Evolutionary conservation across 2,797 vertebrate genomes (phyloP).

Genomic region (Sebastes taczanowskii): DNA sequence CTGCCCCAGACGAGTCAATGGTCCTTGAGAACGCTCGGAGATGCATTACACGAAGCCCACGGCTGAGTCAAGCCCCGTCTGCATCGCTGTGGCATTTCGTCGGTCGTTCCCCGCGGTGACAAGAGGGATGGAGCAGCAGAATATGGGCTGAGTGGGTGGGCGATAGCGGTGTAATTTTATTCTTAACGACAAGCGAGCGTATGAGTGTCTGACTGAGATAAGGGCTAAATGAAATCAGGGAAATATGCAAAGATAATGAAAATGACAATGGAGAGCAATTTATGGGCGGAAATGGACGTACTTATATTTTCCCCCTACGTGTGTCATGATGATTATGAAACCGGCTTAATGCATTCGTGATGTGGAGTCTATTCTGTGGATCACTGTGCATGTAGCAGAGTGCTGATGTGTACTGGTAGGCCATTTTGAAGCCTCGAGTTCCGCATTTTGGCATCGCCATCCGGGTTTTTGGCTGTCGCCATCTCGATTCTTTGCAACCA

Average conservation of each 20-base stretch:
- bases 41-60: conserved; percentile 28
- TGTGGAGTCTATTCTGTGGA: not conserved
- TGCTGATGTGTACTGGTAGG: not conserved
- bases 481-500: too few relatives aligned
- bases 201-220: conserved; percentile 31
- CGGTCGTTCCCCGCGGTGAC: not conserved
- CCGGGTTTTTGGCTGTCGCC: accelerated
- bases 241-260: conserved; percentile 27
- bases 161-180: conserved; percentile 34
- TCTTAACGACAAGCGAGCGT: conserved; percentile 7
- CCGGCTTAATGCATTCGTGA: conserved; percentile 2
- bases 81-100: conserved; percentile 17
- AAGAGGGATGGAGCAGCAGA: conserved; percentile 7
- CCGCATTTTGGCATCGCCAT: accelerated
- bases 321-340: conserved; percentile 3
- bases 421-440: too few relatives aligned
- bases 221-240: conserved; percentile 26
- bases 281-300: not conserved
- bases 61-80: conserved; percentile 24
- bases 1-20: conserved; percentile 47
- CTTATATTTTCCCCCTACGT: not conserved
- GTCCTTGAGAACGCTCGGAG: conserved; percentile 19
- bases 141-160: conserved; percentile 22
- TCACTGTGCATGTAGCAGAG: not conserved
- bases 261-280: conserved; percentile 22